These are phyloP conservation scores for Clarias gariepinus DNA, from an alignment of 2,113 vertebrate species.

Conservation along the genomic window DNA sequence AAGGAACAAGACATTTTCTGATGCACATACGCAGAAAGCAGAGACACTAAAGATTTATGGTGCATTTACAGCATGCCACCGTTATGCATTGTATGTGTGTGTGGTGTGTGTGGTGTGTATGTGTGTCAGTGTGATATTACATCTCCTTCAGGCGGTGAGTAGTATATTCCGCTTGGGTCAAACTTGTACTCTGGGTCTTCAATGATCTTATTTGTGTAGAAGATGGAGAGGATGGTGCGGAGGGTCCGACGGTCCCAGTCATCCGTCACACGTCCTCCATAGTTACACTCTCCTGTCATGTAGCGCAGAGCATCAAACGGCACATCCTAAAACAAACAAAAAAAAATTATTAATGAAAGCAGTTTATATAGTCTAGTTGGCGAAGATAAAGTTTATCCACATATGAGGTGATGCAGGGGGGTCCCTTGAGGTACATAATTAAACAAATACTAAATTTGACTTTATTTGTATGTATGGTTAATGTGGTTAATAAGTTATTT, in stretches of 20 bases:
- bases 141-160: slow-evolving; percentile 72
- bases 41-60: slow-evolving; percentile 62
- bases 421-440: too few species aligned
- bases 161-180: slow-evolving; percentile 83
- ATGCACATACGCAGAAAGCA: slow-evolving; percentile 58
- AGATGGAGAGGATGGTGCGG: slow-evolving; percentile 78
- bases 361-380: too few species aligned
- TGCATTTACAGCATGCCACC: slow-evolving; percentile 65
- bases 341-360: neutral
- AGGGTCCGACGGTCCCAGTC: slow-evolving; percentile 83
- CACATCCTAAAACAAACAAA: slow-evolving; percentile 66
- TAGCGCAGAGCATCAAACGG: slow-evolving; percentile 82
- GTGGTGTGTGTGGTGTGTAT: neutral
- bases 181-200: slow-evolving; percentile 74
- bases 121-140: slow-evolving; percentile 57
- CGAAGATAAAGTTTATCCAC: too few species aligned
- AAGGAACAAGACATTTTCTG: slow-evolving; percentile 36
- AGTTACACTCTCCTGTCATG: slow-evolving; percentile 85
- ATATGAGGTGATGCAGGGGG: too few species aligned
- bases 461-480: neutral
- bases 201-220: slow-evolving; percentile 72
- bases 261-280: slow-evolving; percentile 83
- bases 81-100: too few species aligned
- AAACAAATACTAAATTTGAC: too few species aligned
- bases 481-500: neutral